phyloP scores from a whole-genome alignment of 2,888 invertebrate genomes.

The Busseola fusca region DNA sequence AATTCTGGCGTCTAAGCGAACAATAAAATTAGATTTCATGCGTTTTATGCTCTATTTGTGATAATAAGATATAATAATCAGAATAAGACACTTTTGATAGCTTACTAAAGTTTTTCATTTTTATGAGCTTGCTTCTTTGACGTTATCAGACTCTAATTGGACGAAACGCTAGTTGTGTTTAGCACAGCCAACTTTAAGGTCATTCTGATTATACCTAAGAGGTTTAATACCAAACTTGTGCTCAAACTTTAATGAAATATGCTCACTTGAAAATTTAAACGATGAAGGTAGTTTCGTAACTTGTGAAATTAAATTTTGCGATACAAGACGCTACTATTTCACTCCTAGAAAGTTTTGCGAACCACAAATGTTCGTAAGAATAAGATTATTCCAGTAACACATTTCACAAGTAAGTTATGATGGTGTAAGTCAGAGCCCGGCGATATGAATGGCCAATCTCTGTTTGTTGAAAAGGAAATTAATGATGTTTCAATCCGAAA shows the following conservation, averaged over 20 bases:
- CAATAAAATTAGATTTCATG: conserved; percentile 57
- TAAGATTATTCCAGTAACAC: conserved; percentile 17
- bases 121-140: conserved; percentile 63
- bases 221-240: conserved; percentile 65
- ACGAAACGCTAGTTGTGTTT: conserved; percentile 49
- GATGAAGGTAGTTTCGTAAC: conserved; percentile 57
- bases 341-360: conserved; percentile 25
- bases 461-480: conserved; percentile 71
- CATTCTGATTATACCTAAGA: conserved; percentile 69
- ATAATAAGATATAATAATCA: conserved; percentile 59
- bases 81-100: conserved; percentile 58
- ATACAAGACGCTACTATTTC: conserved; percentile 49
- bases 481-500: conserved; percentile 81
- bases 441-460: conserved; percentile 60
- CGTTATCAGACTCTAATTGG: conserved; percentile 65
- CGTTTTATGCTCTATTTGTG: conserved; percentile 63
- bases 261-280: conserved; percentile 69
- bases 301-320: conserved; percentile 64
- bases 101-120: conserved; percentile 67
- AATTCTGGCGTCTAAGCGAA: conserved; percentile 58
- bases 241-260: conserved; percentile 75
- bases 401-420: conserved; percentile 46
- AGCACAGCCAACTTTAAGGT: conserved; percentile 67
- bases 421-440: conserved; percentile 39
- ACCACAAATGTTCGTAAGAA: conserved; percentile 23